Evolutionary conservation across 2,113 vertebrate genomes (phyloP).

Genomic region (Bujurquina vittata): DNA sequence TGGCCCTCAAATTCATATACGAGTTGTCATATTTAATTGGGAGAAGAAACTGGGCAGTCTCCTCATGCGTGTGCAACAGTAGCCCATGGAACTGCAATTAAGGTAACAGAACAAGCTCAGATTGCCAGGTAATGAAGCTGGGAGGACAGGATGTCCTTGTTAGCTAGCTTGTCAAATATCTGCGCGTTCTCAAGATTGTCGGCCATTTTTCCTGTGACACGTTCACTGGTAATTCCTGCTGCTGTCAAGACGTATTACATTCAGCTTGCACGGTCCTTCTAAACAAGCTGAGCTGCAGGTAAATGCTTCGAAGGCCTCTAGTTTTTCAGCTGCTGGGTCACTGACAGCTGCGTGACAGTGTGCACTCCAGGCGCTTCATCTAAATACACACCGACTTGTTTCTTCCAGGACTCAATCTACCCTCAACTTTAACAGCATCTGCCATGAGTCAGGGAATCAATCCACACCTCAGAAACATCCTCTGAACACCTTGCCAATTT

Average conservation of each 20-base stretch:
- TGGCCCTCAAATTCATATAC: neutral
- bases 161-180: neutral
- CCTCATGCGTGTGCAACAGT: neutral
- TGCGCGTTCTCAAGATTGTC: neutral
- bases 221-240: neutral
- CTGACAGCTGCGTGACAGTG: neutral
- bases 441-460: neutral
- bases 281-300: neutral
- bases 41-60: neutral
- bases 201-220: neutral
- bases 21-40: neutral
- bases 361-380: neutral
- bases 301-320: neutral
- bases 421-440: conserved; percentile 14
- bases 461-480: neutral
- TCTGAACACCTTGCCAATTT: neutral
- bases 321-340: neutral
- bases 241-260: neutral
- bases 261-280: neutral
- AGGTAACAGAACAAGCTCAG: neutral
- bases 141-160: neutral
- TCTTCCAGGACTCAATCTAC: neutral
- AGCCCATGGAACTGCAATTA: neutral
- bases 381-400: neutral
- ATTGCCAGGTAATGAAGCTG: neutral